Evolutionary conservation across 2,113 vertebrate genomes (phyloP), one percentile per base, ranked within the genome.

Genomic region (Atherinomorus stipes): DNA sequence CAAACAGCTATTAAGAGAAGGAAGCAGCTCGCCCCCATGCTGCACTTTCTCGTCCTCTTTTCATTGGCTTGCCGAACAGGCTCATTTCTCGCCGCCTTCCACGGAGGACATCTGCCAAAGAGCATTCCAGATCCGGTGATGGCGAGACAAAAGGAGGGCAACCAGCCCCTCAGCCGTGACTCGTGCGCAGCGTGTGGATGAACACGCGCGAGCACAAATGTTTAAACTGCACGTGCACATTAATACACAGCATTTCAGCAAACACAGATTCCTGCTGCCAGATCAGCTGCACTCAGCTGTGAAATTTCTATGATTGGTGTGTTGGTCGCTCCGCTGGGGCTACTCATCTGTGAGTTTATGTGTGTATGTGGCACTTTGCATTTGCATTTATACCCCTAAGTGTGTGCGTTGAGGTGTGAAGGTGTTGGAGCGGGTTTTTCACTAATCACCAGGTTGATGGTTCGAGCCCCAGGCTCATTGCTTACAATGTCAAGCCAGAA

Each of bases 1-100:
- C 83, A 86, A 87, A 90, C 80, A 85, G 83, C 74, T 71, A 88
- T 83, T 76, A 83, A 67, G 84, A 85, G 81, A 76, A 74, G 73
- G 73, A 77, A 74, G 21, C 83, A 72, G 65, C 70, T 81, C 42
- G 0, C 58, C 69, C 67, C 67, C 28, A 15, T 68, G 61, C 72
- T 70, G 71, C 65, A 65, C 74, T 67, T 23, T 70, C 37, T 51
- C 59, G 58, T 66, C 47, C 62, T 71, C 49, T 57, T 72, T 65
- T 81, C 75, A 59, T 68, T 56, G 78, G 80, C 58, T 16, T 66
- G 31, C 72, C 73, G 76, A 81, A 86, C 74, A 77, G 80, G 61
- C 81, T 86, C 73, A 85, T 90, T 88, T 70, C 77, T 84, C 52
- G 19, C 62, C 19, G 12, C 47, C 71, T 62, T 81, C 85, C 71